phyloP scores from a whole-genome alignment of 1,140 invertebrate species.

The Acromyrmex echinatior region DNA sequence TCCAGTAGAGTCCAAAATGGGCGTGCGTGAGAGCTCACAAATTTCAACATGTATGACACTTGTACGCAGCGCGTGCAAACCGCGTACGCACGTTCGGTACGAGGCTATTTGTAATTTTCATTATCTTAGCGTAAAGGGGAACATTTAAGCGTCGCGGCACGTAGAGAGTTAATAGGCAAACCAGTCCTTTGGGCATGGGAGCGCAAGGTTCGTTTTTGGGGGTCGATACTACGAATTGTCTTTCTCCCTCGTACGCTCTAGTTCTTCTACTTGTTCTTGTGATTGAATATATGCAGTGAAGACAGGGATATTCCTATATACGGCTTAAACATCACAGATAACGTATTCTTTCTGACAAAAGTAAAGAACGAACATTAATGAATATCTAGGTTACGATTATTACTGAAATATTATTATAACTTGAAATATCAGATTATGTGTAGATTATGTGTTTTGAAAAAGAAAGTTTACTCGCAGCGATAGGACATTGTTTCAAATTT shows the following conservation, averaged over 20 bases:
- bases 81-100: slow-evolving; percentile 78
- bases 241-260: slow-evolving; percentile 9
- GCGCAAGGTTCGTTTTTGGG: slow-evolving; percentile 69
- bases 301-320: not conserved
- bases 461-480: not conserved
- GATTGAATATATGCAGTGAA: not conserved
- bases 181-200: slow-evolving; percentile 67
- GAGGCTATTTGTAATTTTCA: slow-evolving; percentile 87
- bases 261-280: not conserved
- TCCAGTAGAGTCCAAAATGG: slow-evolving; percentile 65
- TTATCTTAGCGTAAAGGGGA: slow-evolving; percentile 85
- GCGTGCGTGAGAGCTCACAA: slow-evolving; percentile 52
- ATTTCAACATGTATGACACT: slow-evolving; percentile 56
- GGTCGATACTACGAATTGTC: slow-evolving; percentile 1
- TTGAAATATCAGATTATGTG: not conserved
- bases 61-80: slow-evolving; percentile 17
- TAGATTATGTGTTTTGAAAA: not conserved
- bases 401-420: not conserved
- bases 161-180: slow-evolving; percentile 86
- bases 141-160: slow-evolving; percentile 85
- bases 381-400: not conserved
- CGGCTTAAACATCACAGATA: not conserved
- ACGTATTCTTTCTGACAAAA: not conserved
- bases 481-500: not conserved
- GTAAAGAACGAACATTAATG: not conserved